Base-by-base conservation (phyloP, 2,797 vertebrate genomes). In the Gallirallus australis region DNA sequence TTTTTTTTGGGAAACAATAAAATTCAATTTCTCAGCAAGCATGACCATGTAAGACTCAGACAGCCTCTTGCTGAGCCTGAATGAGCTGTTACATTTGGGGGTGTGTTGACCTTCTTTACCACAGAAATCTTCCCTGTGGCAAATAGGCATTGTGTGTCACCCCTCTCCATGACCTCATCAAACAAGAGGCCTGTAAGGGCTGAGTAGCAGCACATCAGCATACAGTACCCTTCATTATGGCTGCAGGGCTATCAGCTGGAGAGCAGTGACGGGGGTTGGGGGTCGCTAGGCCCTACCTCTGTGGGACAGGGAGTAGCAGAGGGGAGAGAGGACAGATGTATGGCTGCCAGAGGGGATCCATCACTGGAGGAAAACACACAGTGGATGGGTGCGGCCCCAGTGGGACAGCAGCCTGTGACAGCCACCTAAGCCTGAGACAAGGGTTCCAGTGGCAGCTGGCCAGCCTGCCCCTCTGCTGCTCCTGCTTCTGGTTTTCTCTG, bases 311-410 rank as follows among this genome's bases (percentile, higher is more conserved):
- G 6, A 3, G 15, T 6, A 19, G 19, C 16, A 42, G 53, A 66
- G 4, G 11, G 27, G 13, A 66, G 16, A 0, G 16, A 0, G 0
- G 5, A 12, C 4, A 25, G 77, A 42, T 57, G 27, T 0, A 1
- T 0, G 0, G 21, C n/a, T 31, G 8, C 0, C 0, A 15, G 35
- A 61, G 10, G 12, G 5, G 13, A 3, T 31, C 35, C 10, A 6
- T 14, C 35, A 17, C 30, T 35, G 2, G 1, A 24, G 45, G 27
- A 72, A 76, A 33, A 12, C 13, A 15, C 6, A 21, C 7, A 39
- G 30, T 1, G 0, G 13, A 17, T 2, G 12, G 11, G 13, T 24
- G 33, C 14, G 56, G 8, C 17, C 31, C 35, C 33, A 6, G 11
- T 5, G 14, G 16, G 24, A 6, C 14, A 18, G 30, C 1, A 5